Evolutionary conservation across 1,140 invertebrate genomes (phyloP).

Genomic region (Anthonomus grandis): DNA sequence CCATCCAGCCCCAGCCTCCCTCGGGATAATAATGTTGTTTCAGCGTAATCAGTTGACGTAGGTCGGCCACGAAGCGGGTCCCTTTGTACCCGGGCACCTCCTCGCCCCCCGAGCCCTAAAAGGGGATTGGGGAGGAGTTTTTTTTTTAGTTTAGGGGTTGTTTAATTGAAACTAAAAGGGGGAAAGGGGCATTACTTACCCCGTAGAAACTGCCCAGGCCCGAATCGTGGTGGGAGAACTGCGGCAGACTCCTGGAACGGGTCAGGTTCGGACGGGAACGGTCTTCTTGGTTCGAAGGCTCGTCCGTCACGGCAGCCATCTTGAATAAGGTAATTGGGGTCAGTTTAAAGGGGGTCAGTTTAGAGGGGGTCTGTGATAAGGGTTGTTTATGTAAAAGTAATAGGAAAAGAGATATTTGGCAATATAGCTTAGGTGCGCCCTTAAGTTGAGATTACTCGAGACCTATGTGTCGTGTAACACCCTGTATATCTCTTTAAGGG

Average conservation of each 20-base stretch:
- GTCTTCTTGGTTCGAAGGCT: slow-evolving; percentile 37
- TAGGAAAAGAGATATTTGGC: too few relatives aligned
- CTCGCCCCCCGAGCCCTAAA: slow-evolving; percentile 40
- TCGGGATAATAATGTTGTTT: slow-evolving; percentile 73
- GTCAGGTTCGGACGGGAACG: slow-evolving; percentile 38
- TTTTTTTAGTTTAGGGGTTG: not conserved
- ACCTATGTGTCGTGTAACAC: too few relatives aligned
- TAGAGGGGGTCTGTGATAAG: too few relatives aligned
- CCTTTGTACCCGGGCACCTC: slow-evolving; percentile 41
- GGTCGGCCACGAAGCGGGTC: slow-evolving; percentile 51
- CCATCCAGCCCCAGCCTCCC: slow-evolving; percentile 72
- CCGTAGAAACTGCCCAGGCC: slow-evolving; percentile 50
- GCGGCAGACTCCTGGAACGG: slow-evolving; percentile 51
- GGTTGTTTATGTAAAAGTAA: too few relatives aligned
- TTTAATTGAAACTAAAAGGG: not conserved
- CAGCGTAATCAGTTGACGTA: slow-evolving; percentile 58
- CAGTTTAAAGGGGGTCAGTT: too few relatives aligned
- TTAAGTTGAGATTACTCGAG: too few relatives aligned
- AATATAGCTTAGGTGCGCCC: too few relatives aligned
- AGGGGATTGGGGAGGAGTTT: not conserved
- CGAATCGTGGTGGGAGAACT: slow-evolving; percentile 49
- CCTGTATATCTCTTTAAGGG: too few relatives aligned
- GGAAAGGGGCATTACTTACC: slow-evolving; percentile 29
- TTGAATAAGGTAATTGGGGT: too few relatives aligned
- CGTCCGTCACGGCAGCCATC: slow-evolving; percentile 35